Evolutionary conservation across 2,113 vertebrate species (phyloP), one percentile per base, ranked within the genome.

Genomic region (Oreochromis niloticus): DNA sequence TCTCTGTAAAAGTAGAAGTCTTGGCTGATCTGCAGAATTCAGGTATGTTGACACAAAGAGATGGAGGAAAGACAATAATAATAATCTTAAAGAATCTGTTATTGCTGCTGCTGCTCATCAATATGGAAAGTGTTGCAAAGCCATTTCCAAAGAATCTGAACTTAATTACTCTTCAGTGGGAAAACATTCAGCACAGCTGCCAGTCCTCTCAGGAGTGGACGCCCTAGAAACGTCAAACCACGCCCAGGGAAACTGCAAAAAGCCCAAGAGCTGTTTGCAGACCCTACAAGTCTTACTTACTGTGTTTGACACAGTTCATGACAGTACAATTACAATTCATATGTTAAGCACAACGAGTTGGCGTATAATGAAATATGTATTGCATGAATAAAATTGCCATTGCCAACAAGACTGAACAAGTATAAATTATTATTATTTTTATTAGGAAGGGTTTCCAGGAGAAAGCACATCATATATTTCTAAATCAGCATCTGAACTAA

Each of bases 381-480:
- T 61, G 30, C 30, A 4, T 61, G 16, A 34, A 34, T 63, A 63
- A 63, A 63, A 63, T 12, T 66, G 0, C 32, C 0, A n/a, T 66
- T 66, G 1, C 59, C 16, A 63, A 63, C 27, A 34, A 63, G 17
- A 17, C 59, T 63, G 61, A 66, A 36, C 2, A 68, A 41, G 63
- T 41, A 68, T 14, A 22, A 14, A n/a, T 66, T 4, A 66, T 66
- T n/a, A 66, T 66, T 66, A 41, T 66, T 9, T 5, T 43, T 24
- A 24, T 43, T 9, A 41, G 63, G 36, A 71, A 71, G 66, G 36
- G 36, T 71, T 71, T 71, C 66, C 66, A 71, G 12, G 36, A 71
- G 0, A 71, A 24, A 71, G 7, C 66, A 46, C 8, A 16, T 22
- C 22, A 41, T 14, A 41, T 0, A 22, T 41, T 68, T 68, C n/a